phyloP scores from a whole-genome alignment of 2,888 invertebrate genomes.

The Ptilodon capucinus region DNA sequence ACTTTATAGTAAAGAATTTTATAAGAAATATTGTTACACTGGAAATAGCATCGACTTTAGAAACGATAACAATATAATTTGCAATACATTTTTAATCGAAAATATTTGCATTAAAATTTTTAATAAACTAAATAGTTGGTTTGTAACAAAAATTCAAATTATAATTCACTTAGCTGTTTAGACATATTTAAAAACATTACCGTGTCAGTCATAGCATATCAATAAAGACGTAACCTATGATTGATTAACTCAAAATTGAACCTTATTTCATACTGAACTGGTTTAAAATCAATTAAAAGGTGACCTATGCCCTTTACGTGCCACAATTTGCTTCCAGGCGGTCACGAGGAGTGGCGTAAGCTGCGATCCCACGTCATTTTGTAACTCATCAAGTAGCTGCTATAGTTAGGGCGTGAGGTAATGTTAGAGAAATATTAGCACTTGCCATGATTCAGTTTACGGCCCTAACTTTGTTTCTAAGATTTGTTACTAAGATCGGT shows the following conservation, averaged over 20 bases:
- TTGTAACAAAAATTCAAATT: no score
- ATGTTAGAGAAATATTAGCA: conserved; percentile 11
- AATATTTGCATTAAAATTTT: no score
- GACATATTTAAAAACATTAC: no score
- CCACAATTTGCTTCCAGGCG: conserved; percentile 30
- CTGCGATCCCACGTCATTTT: conserved; percentile 49
- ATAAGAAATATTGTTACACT: no score
- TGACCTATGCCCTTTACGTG: conserved; percentile 28
- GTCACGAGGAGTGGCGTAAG: conserved; percentile 49
- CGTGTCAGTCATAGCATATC: no score
- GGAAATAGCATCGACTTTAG: no score
- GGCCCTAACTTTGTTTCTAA: conserved; percentile 12
- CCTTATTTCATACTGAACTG: conserved; percentile 1
- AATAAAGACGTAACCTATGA: neutral
- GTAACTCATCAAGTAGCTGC: conserved; percentile 40
- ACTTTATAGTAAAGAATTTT: no score
- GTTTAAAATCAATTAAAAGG: conserved; percentile 33
- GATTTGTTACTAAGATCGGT: neutral
- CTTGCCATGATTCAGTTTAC: conserved; percentile 28
- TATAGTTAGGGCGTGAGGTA: conserved; percentile 14
- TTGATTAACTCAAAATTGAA: neutral
- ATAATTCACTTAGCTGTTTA: no score
- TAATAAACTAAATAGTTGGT: no score
- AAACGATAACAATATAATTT: no score
- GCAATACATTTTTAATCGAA: no score